phyloP scores from a whole-genome alignment of 2,888 invertebrate genomes.

The Drosophila fungiperda region DNA sequence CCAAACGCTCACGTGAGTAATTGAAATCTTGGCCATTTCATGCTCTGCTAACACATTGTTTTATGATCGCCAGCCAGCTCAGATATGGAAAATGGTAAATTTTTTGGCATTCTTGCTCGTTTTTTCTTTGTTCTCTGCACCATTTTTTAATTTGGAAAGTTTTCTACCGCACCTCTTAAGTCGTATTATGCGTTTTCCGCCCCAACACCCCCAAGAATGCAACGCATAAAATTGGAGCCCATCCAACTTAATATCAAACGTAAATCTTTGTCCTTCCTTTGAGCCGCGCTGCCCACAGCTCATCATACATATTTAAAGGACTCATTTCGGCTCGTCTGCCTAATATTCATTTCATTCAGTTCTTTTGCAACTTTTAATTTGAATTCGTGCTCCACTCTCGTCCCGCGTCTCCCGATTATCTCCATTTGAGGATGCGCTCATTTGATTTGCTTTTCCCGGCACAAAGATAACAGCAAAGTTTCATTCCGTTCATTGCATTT shows the following conservation, averaged over 20 bases:
- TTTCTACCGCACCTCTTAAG: conserved; percentile 31
- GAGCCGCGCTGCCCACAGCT: conserved; percentile 52
- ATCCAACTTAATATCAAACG: conserved; percentile 77
- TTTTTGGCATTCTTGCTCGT: conserved; percentile 47
- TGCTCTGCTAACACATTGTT: conserved; percentile 24
- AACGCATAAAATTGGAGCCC: conserved; percentile 70
- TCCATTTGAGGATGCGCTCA: conserved; percentile 49
- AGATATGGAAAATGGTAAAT: conserved; percentile 84
- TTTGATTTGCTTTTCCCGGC: conserved; percentile 64
- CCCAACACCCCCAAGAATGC: conserved; percentile 27
- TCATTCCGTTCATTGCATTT: conserved; percentile 77
- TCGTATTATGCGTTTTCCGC: conserved; percentile 11
- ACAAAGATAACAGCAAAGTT: conserved; percentile 65
- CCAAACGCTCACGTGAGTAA: conserved; percentile 65
- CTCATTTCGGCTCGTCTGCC: conserved; percentile 68
- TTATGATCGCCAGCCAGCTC: conserved; percentile 78
- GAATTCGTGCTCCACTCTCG: conserved; percentile 48
- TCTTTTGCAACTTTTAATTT: conserved; percentile 80
- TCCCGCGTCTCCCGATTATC: conserved; percentile 2
- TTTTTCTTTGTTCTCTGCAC: conserved; percentile 39
- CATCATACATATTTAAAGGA: conserved; percentile 82
- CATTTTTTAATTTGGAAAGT: conserved; percentile 74
- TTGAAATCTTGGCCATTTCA: neutral
- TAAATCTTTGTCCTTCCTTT: conserved; percentile 60
- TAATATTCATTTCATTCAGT: conserved; percentile 78